Evolutionary conservation across 2,888 invertebrate species (phyloP).

Genomic region (Diachrysia chrysitis): DNA sequence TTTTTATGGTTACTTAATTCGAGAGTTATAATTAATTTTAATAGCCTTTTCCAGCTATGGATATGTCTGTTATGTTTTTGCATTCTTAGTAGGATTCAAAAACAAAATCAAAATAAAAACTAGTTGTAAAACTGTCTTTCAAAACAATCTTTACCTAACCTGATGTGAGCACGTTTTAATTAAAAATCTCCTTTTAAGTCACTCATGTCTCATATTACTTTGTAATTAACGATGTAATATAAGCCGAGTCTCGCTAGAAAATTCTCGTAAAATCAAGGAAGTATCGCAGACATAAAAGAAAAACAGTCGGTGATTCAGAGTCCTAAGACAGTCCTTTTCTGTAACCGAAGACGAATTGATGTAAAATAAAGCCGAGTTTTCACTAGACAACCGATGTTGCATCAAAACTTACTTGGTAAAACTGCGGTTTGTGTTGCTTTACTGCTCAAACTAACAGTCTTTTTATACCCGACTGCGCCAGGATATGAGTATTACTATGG

Average conservation of each 20-base stretch:
- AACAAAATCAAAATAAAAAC: too few relatives aligned
- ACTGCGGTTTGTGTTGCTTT: neutral
- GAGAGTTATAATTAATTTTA: too few relatives aligned
- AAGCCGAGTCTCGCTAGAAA: neutral
- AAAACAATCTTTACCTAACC: neutral
- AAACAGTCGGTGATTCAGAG: constrained; percentile 12
- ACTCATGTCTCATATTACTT: neutral
- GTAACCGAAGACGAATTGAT: constrained; percentile 26
- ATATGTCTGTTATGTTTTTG: too few relatives aligned
- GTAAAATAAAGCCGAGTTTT: constrained; percentile 11
- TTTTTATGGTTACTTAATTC: too few relatives aligned
- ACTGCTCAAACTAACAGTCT: neutral
- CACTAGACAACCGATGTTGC: neutral
- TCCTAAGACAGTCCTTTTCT: constrained; percentile 26
- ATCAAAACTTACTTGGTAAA: neutral
- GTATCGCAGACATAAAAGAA: constrained; percentile 1
- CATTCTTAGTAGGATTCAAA: too few relatives aligned
- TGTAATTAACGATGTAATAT: neutral
- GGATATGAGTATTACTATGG: too few relatives aligned
- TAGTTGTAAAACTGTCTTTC: neutral
- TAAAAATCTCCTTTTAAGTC: neutral
- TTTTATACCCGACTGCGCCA: too few relatives aligned
- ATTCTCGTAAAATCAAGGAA: constrained; percentile 9
- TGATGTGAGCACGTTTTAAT: neutral
- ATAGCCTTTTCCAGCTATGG: too few relatives aligned